phyloP scores from a whole-genome alignment of 2,113 vertebrate genomes.

The Pygoscelis adeliae region DNA sequence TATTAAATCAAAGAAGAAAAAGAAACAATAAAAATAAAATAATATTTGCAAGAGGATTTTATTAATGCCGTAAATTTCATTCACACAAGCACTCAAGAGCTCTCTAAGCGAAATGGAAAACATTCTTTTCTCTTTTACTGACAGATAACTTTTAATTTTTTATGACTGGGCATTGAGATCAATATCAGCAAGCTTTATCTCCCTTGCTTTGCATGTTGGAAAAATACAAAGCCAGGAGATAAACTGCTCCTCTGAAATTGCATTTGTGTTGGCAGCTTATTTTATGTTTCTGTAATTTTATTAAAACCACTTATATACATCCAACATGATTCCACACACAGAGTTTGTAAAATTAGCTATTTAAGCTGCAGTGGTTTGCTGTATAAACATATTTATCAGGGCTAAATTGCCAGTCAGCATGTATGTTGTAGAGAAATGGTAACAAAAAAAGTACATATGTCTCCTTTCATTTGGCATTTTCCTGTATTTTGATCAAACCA shows the following conservation, averaged over 20 bases:
- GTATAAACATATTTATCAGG: conserved; percentile 35
- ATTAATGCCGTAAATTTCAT: conserved; percentile 64
- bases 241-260: conserved; percentile 39
- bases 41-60: conserved; percentile 27
- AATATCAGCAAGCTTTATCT: conserved; percentile 48
- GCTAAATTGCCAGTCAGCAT: conserved; percentile 14
- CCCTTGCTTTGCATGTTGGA: conserved; percentile 19
- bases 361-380: conserved; percentile 5
- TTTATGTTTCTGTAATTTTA: conserved; percentile 65
- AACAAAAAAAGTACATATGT: not conserved
- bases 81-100: conserved; percentile 1
- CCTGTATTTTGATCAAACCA: not conserved
- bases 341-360: conserved; percentile 31
- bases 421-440: not conserved
- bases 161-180: conserved; percentile 44
- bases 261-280: conserved; percentile 24
- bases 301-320: conserved; percentile 52
- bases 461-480: not conserved
- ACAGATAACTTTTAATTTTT: conserved; percentile 66
- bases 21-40: conserved; percentile 9
- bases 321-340: not conserved
- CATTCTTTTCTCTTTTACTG: conserved; percentile 36
- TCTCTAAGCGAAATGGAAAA: conserved; percentile 50
- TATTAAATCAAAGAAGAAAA: not conserved
- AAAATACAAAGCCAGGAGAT: conserved; percentile 37